Evolutionary conservation across 1,140 invertebrate species (phyloP), one percentile per base, ranked within the genome.

Genomic region (Lethocerus indicus): DNA sequence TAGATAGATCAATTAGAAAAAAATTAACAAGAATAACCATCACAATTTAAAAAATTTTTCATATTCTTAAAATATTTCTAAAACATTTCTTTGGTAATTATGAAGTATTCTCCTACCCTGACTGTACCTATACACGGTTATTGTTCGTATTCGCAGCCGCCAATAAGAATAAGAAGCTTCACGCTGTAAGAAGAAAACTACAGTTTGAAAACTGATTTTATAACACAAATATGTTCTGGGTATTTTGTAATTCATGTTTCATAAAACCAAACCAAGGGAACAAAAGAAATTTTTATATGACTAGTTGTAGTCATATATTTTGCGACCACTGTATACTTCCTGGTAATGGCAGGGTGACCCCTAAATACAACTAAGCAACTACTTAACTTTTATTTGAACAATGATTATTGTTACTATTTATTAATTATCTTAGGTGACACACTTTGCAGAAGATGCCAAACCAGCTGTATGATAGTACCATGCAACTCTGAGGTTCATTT

Each of bases 81-180:
- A n/a, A n/a, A n/a, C n/a, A n/a, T n/a, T n/a, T n/a, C n/a, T n/a
- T n/a, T n/a, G n/a, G n/a, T n/a, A n/a, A n/a, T n/a, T n/a, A n/a
- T n/a, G n/a, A n/a, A n/a, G n/a, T n/a, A n/a, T n/a, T n/a, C n/a
- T n/a, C n/a, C n/a, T 5, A 7, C 12, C 16, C 5, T n/a, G 42
- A n/a, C 26, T 44, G 14, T 24, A n/a, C 21, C 21, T 44, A 24
- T 12, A 5, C 20, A 5, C 6, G n/a, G 5, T n/a, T 44, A 9
- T 12, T 44, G 21, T 12, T 21, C 67, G 63, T 52, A 65, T 67
- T 59, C 64, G 64, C 50, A 67, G 66, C 53, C 64, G 67, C 57
- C 65, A 67, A 57, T 59, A 62, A 51, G 41, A 7, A 36, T n/a
- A n/a, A n/a, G n/a, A n/a, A n/a, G n/a, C n/a, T n/a, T n/a, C n/a